Percentiles rank a stretch among this genome's conserved stretches.
Conservation (phyloP, 2,797 vertebrate species). For the Otolemur crassicaudatus region DNA sequence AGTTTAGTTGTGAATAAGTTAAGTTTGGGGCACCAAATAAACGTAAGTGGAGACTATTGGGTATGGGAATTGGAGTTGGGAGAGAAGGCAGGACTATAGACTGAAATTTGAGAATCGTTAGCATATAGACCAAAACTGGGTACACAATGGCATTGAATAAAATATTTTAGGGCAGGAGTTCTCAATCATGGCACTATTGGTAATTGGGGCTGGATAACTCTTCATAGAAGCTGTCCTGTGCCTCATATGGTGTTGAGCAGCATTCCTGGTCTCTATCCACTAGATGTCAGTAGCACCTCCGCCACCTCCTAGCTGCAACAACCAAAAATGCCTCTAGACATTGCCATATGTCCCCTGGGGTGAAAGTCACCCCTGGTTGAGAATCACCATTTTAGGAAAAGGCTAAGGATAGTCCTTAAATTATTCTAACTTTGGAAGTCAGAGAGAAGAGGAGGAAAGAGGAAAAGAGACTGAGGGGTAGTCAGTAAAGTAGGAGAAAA, state of each 20-base stretch:
- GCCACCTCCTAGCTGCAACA: background rate
- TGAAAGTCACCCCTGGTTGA: slow-evolving; percentile 31
- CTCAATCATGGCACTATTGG: background rate
- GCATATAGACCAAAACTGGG: background rate
- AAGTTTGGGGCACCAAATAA: background rate
- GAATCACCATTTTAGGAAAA: slow-evolving; percentile 27
- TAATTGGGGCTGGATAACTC: background rate
- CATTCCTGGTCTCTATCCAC: background rate
- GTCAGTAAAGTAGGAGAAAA: background rate
- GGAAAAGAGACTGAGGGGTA: background rate
- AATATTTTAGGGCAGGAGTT: background rate
- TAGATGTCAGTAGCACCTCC: background rate
- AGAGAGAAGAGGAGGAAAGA: background rate
- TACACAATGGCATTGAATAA: background rate
- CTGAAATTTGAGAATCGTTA: background rate
- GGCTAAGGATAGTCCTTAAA: background rate
- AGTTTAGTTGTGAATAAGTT: background rate
- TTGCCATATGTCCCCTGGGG: background rate
- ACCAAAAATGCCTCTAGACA: background rate
- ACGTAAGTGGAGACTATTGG: background rate
- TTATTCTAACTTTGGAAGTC: background rate
- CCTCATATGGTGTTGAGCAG: background rate
- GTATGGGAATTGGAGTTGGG: background rate
- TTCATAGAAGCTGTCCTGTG: background rate
- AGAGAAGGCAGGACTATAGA: background rate